These are phyloP conservation scores for Myotis vivesi DNA, from an alignment of 2,797 vertebrate genomes.

Conservation along the genomic window DNA sequence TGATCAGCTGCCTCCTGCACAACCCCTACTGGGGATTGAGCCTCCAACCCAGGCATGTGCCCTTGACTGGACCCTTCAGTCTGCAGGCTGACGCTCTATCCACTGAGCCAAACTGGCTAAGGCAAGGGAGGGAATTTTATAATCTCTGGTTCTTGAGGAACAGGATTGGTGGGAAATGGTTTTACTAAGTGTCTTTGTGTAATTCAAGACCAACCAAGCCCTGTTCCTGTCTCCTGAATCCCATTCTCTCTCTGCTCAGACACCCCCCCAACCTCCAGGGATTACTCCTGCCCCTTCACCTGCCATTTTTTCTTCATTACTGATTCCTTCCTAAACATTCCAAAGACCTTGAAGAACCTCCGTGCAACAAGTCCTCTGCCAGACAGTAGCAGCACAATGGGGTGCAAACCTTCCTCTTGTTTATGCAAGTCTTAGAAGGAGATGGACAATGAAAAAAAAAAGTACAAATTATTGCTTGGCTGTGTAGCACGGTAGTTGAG, in stretches of 20 bases:
- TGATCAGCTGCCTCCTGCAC: too few relatives aligned
- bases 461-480: neutral
- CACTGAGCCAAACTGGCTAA: neutral
- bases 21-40: too few relatives aligned
- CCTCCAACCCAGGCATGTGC: too few relatives aligned
- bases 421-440: neutral
- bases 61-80: too few relatives aligned
- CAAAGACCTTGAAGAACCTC: neutral
- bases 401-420: neutral
- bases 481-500: too few relatives aligned
- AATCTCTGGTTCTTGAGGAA: neutral
- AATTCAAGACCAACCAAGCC: neutral
- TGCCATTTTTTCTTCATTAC: neutral
- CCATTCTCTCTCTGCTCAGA: neutral
- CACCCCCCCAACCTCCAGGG: neutral
- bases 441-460: neutral
- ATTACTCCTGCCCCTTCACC: neutral
- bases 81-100: too few relatives aligned
- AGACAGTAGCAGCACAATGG: neutral
- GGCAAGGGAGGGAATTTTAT: neutral
- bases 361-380: neutral
- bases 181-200: neutral
- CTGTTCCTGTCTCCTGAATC: neutral
- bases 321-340: neutral
- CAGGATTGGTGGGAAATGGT: neutral